Evolutionary conservation across 2,888 invertebrate species (phyloP).

Genomic region (Habrosyne pyritoides): DNA sequence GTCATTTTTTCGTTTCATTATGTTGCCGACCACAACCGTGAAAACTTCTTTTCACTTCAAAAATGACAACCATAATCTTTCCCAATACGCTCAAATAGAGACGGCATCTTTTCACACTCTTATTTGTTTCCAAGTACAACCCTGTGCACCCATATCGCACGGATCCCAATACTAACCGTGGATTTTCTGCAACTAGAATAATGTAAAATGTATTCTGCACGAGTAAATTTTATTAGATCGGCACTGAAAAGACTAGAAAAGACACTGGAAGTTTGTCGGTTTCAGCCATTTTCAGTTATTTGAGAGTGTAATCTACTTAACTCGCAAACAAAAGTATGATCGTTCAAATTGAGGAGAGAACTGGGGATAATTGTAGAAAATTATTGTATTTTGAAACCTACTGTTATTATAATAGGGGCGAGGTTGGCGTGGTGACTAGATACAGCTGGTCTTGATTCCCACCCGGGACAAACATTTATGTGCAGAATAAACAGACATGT

Average conservation of each 20-base stretch:
- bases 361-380: background rate
- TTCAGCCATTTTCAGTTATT: background rate
- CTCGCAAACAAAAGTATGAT: background rate
- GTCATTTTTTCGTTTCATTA: too few species aligned
- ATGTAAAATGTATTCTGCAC: background rate
- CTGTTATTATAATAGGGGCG: too few species aligned
- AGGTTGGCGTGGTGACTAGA: too few species aligned
- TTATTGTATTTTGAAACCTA: background rate
- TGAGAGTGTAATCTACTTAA: too few species aligned
- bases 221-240: background rate
- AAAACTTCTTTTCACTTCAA: too few species aligned
- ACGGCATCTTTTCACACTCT: constrained; percentile 10
- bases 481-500: too few species aligned
- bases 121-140: constrained; percentile 25
- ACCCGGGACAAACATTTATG: too few species aligned
- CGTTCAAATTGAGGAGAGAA: background rate
- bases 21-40: too few species aligned
- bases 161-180: constrained; percentile 25
- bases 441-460: too few species aligned
- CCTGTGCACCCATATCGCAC: constrained; percentile 17
- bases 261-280: background rate
- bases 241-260: background rate
- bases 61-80: too few species aligned
- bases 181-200: constrained; percentile 11
- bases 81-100: background rate